Conservation (phyloP, 2,888 invertebrate species). For the Elysia crispata region DNA sequence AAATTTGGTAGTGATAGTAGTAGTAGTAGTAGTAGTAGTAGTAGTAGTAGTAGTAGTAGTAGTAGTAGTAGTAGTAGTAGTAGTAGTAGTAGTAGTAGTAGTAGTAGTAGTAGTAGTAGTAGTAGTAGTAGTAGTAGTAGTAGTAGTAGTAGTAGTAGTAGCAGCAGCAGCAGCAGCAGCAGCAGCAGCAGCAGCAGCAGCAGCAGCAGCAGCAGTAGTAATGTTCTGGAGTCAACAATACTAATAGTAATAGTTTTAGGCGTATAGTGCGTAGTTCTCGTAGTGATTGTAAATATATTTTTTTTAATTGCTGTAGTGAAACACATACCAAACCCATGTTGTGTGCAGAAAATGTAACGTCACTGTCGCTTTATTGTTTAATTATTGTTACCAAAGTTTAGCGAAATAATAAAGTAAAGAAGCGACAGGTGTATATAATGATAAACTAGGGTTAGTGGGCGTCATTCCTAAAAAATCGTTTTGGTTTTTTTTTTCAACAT, state of each 20-base stretch:
- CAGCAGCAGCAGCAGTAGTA: neutral
- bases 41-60: slow-evolving; percentile 11
- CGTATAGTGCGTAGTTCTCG: neutral
- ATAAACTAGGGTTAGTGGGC: no score
- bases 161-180: slow-evolving; percentile 1
- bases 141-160: slow-evolving; percentile 23
- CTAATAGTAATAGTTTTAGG: neutral
- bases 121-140: slow-evolving; percentile 21
- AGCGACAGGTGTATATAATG: no score
- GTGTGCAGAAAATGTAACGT: no score
- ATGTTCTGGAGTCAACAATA: neutral
- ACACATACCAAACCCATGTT: no score
- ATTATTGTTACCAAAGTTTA: no score
- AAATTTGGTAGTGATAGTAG: neutral
- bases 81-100: slow-evolving; percentile 27
- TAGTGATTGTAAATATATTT: neutral
- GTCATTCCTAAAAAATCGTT: no score
- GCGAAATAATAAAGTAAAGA: no score
- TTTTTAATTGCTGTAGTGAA: neutral
- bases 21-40: neutral
- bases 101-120: slow-evolving; percentile 30
- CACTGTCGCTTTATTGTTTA: no score
- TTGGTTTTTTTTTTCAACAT: no score
- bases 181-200: slow-evolving; percentile 12
- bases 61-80: slow-evolving; percentile 12